Evolutionary conservation across 2,888 invertebrate genomes (phyloP).

Genomic region (Drosophila siamana): DNA sequence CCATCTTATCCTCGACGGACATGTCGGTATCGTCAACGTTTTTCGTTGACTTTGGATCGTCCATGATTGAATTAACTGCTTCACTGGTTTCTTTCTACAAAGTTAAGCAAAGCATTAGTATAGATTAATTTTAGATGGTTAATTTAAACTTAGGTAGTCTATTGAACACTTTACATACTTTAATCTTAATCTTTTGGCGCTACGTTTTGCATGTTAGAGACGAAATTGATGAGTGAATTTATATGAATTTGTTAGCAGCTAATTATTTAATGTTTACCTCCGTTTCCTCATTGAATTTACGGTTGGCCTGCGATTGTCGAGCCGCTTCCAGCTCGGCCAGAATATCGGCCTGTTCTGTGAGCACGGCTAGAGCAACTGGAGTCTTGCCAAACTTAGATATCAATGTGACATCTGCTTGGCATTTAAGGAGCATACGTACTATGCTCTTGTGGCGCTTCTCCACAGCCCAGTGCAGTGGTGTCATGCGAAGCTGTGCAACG

Average conservation of each 20-base stretch:
- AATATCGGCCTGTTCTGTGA: conserved; percentile 88
- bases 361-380: conserved; percentile 89
- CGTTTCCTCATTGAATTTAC: conserved; percentile 81
- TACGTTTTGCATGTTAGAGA: conserved; percentile 31
- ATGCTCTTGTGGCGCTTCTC: conserved; percentile 91
- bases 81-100: conserved; percentile 84
- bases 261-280: conserved; percentile 69
- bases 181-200: conserved; percentile 42
- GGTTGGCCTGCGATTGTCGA: conserved; percentile 78
- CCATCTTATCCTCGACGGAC: conserved; percentile 75
- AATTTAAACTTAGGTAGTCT: neutral
- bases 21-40: conserved; percentile 64
- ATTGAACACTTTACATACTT: conserved; percentile 52
- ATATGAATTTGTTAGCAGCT: neutral
- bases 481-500: conserved; percentile 90
- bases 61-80: conserved; percentile 84
- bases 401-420: conserved; percentile 90
- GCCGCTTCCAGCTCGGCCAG: conserved; percentile 87
- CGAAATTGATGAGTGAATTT: neutral
- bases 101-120: neutral
- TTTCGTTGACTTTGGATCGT: conserved; percentile 57
- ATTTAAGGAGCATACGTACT: conserved; percentile 89
- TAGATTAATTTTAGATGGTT: neutral
- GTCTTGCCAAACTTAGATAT: conserved; percentile 91
- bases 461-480: conserved; percentile 97